Evolutionary conservation across 2,888 invertebrate species (phyloP).

Genomic region (Amiota mariae): DNA sequence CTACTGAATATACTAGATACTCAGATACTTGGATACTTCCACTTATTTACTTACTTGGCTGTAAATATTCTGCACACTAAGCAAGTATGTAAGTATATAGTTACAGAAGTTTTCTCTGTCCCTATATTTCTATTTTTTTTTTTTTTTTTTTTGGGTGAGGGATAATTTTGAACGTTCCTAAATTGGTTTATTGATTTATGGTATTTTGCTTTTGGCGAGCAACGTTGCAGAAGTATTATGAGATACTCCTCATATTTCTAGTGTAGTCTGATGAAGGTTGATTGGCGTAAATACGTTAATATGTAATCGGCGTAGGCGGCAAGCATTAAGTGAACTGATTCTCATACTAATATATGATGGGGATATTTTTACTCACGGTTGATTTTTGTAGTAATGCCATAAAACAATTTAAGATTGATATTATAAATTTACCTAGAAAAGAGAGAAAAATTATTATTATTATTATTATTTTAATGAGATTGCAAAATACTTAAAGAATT

Average conservation of each 20-base stretch:
- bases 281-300: slow-evolving; percentile 37
- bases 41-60: background rate
- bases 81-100: no score
- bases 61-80: background rate
- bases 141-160: background rate
- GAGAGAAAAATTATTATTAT: background rate
- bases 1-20: no score
- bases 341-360: background rate
- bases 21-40: background rate
- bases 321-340: slow-evolving; percentile 1
- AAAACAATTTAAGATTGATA: slow-evolving; percentile 6
- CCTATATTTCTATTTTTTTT: background rate
- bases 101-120: background rate
- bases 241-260: slow-evolving; percentile 43
- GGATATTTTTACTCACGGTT: background rate
- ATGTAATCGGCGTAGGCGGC: background rate
- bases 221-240: slow-evolving; percentile 21
- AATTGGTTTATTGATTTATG: slow-evolving; percentile 63
- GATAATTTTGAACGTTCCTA: slow-evolving; percentile 37
- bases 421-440: background rate
- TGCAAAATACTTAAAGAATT: no score
- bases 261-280: slow-evolving; percentile 27
- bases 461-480: background rate
- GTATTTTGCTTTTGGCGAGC: slow-evolving; percentile 30
- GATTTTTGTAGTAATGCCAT: background rate